Percentiles rank a stretch among this genome's conserved stretches.
Conservation (phyloP, 2,797 vertebrate species). For the Poeciliopsis paucimaculata region DNA sequence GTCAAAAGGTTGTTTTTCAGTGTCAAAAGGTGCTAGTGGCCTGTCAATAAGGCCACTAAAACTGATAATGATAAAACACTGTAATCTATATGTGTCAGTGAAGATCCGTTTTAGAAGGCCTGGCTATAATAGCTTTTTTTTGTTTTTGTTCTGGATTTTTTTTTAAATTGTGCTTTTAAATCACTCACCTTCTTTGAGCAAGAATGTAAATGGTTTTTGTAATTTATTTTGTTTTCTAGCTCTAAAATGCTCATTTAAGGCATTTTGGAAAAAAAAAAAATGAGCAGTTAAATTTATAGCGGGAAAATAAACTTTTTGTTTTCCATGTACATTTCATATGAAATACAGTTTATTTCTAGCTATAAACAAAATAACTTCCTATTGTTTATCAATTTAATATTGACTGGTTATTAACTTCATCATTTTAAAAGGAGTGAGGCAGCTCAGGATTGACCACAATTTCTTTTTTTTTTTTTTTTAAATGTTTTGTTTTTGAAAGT, state of each 20-base stretch:
- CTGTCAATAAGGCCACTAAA: background rate
- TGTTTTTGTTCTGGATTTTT: background rate
- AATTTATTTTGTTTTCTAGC: background rate
- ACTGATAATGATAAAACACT: background rate
- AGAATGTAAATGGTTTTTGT: background rate
- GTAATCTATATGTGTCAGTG: background rate
- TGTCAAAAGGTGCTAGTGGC: too few species aligned
- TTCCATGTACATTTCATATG: background rate
- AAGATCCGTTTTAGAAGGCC: background rate
- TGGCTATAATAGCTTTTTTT: background rate
- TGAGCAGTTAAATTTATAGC: background rate
- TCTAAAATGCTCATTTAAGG: background rate
- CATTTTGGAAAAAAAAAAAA: background rate
- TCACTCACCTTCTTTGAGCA: background rate
- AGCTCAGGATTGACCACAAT: background rate
- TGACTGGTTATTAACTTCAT: background rate
- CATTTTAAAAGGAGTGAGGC: background rate
- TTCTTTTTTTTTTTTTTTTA: slow-evolving; percentile 1
- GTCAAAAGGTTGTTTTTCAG: background rate
- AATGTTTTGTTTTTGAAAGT: slow-evolving; percentile 27
- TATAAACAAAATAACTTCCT: slow-evolving; percentile 7
- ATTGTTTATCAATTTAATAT: background rate
- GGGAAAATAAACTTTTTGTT: background rate
- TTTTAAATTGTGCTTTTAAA: background rate
- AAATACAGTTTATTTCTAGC: slow-evolving; percentile 9